Evolutionary conservation across 1,140 invertebrate genomes (phyloP), one percentile per base, ranked within the genome.

Genomic region (Nymphalis io): DNA sequence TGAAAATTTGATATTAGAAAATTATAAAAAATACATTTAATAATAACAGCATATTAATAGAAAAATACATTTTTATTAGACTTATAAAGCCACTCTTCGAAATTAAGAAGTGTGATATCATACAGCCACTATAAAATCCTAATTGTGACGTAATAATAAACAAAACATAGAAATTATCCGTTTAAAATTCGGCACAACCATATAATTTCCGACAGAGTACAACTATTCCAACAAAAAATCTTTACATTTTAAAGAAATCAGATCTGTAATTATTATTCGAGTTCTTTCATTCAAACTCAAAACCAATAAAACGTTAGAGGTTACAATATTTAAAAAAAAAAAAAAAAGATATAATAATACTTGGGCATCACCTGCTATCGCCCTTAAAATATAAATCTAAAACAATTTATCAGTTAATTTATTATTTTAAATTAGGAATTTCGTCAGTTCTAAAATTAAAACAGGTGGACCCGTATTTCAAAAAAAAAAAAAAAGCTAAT

Each of bases 391-490:
- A 44, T 33, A 21, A 48, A 53, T 15, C 39, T 27, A 40, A 58
- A 40, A 13, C 21, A 27, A 42, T 44, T n/a, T n/a, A 44, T 46
- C 42, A 21, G 15, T 42, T 60, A 44, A 44, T 44, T 48, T 53
- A 51, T 59, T 58, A 58, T 38, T 58, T 70, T 44, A 70, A 70
- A 51, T 48, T 70, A 51, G 39, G 53, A 63, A 62, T 62, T 63
- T 46, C 59, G n/a, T 69, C 60, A 59, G 10, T 58, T 63, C 68
- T 69, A 48, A 51, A 63, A 70, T 48, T 63, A 70, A 59, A 21
- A 60, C 68, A 70, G 68, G 68, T 70, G 68, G 68, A 70, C 68
- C 68, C 68, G 68, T 70, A 70, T 70, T 63, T 20, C 23, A 33
- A 67, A 67, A 33, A 63, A 48, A 23, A 42, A 48, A 23, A 23